Percentiles rank a stretch among this genome's conserved stretches.
Conservation (phyloP, 2,113 vertebrate genomes). For the Otus sunia region DNA sequence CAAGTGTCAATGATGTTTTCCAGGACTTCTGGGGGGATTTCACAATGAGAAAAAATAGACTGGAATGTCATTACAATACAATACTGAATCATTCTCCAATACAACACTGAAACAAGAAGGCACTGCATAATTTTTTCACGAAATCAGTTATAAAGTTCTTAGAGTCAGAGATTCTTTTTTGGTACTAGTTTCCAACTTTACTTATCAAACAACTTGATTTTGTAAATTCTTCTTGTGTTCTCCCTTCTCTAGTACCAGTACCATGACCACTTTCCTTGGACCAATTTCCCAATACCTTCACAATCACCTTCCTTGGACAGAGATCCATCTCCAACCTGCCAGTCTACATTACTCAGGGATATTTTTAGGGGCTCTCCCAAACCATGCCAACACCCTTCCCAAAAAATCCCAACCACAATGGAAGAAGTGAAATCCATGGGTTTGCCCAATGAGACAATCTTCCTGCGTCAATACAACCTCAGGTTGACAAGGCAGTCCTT, state of each 20-base stretch:
- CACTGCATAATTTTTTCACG: not conserved
- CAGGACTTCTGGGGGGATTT: slow-evolving; percentile 4
- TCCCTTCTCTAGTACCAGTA: not conserved
- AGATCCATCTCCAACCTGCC: not conserved
- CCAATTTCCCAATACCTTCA: not conserved
- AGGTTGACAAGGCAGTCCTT: not conserved
- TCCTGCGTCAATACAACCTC: not conserved
- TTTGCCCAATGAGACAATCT: not conserved
- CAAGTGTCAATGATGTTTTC: not conserved
- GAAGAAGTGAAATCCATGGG: not conserved
- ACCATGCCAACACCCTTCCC: not conserved
- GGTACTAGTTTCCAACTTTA: not conserved
- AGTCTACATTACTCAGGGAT: not conserved
- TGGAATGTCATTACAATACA: not conserved
- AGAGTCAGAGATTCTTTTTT: not conserved
- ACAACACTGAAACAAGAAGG: not conserved
- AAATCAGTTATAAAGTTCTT: not conserved
- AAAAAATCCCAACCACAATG: not conserved
- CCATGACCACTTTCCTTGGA: fast-evolving
- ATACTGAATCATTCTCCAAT: fast-evolving
- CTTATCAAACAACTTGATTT: not conserved
- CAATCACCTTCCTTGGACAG: not conserved
- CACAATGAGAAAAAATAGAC: not conserved
- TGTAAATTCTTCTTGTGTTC: not conserved
- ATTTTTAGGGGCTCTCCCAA: not conserved